phyloP scores from a whole-genome alignment of 2,113 vertebrate species.

The Tenebrosternarchus preto region DNA sequence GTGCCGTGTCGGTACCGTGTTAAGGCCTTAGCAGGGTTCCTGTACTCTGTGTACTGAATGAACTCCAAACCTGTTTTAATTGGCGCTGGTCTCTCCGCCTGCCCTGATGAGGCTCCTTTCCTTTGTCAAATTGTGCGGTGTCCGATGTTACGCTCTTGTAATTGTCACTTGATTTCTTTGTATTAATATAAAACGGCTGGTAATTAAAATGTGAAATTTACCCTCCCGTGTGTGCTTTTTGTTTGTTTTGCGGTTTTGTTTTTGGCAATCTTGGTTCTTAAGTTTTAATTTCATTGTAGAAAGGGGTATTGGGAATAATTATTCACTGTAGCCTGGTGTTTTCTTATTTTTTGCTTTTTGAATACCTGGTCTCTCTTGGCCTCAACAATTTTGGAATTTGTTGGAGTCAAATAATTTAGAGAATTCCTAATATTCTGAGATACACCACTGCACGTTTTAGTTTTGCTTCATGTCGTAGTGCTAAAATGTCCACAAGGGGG shows the following conservation, averaged over 20 bases:
- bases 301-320: no score
- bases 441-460: no score
- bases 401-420: no score
- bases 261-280: no score
- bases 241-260: not conserved
- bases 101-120: not conserved
- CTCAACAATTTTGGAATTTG: no score
- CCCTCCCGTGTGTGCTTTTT: not conserved
- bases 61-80: no score
- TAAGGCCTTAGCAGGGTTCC: not conserved
- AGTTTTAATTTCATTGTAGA: no score
- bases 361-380: no score
- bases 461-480: not conserved
- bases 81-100: slow-evolving; percentile 7
- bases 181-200: slow-evolving; percentile 47
- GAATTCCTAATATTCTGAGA: no score
- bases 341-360: no score
- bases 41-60: not conserved
- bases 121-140: slow-evolving; percentile 25
- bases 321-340: no score
- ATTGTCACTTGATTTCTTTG: slow-evolving; percentile 55
- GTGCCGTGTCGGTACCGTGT: slow-evolving; percentile 12
- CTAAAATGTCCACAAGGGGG: slow-evolving; percentile 39
- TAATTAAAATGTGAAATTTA: slow-evolving; percentile 55
- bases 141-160: slow-evolving; percentile 46